Conservation (phyloP, 2,888 invertebrate genomes). For the Notodonta ziczac region DNA sequence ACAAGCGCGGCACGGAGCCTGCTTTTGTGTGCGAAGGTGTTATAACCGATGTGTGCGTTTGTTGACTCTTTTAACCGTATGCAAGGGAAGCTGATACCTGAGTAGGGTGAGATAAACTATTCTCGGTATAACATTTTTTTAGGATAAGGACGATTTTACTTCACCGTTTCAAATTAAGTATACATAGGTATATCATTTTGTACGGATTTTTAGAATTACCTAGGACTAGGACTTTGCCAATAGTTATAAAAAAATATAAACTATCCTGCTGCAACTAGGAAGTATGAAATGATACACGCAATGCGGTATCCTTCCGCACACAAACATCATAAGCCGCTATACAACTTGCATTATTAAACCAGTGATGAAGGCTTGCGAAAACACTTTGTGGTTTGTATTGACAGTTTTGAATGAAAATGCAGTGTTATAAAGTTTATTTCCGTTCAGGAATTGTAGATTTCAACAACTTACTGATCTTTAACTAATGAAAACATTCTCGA, state of each 20-base stretch:
- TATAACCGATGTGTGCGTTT: slow-evolving; percentile 45
- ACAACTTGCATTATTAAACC: slow-evolving; percentile 16
- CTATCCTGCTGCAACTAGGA: neutral
- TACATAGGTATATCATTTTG: too few relatives aligned
- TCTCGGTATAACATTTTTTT: slow-evolving; percentile 7
- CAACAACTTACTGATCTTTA: too few relatives aligned
- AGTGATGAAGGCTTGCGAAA: slow-evolving; percentile 3
- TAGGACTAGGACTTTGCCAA: too few relatives aligned
- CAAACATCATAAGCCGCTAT: slow-evolving; percentile 15
- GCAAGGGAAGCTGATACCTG: slow-evolving; percentile 40
- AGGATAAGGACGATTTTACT: neutral
- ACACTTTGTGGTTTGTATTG: neutral
- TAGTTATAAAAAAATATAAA: neutral
- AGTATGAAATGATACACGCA: slow-evolving; percentile 27
- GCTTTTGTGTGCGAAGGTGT: slow-evolving; percentile 34
- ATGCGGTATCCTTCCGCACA: slow-evolving; percentile 31
- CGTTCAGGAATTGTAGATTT: neutral
- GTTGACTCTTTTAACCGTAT: slow-evolving; percentile 43
- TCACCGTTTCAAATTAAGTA: too few relatives aligned
- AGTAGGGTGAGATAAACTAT: slow-evolving; percentile 31
- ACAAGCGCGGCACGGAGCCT: slow-evolving; percentile 39
- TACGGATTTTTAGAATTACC: too few relatives aligned
- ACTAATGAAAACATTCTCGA: too few relatives aligned
- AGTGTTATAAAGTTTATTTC: neutral
- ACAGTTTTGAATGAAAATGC: neutral